Base-by-base conservation (phyloP, 2,113 vertebrate genomes). In the Solea senegalensis region DNA sequence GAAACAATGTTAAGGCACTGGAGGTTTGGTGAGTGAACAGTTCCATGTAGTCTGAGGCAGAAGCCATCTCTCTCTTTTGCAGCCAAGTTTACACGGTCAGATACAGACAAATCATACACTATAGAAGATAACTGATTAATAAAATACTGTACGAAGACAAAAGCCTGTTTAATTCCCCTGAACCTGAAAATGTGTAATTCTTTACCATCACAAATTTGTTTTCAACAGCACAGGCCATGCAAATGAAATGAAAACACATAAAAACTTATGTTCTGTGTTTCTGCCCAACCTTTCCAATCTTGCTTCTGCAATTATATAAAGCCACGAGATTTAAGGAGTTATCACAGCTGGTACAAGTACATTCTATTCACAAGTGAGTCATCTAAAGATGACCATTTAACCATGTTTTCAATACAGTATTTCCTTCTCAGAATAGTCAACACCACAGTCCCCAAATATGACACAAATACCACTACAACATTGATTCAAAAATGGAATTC, bases 1-100 rank as follows among this genome's bases (percentile, higher is more conserved):
- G 0, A 67, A 56, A 56, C 43, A 56, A 43, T 39, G 40, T 48
- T 64, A 80, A 90, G 82, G 81, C 88, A 90, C 85, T 64, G 1
- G 7, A 68, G 65, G 53, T 69, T 83, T 60, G 26, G 66, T 53
- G 61, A 61, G 43, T 65, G 27, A 63, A 48, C 5, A 59, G 61
- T 41, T 81, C 16, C 16, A 55, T 50, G 28, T 46, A 53, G 34
- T 65, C 16, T 34, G 54, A 59, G 66, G 44, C 26, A 63, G 8
- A 77, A 50, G 41, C 52, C 45, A 48, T 9, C 27, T 49, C 53
- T 49, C 53, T 40, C 28, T 34, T 7, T 13, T 43, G 1, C 12
- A 28, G 13, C n/a, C 40, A 56, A 15, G 3, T 45, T 51, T 9
- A 58, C 3, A 69, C 11, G 2, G 3, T 26, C 26, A 56, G 21